phyloP scores from a whole-genome alignment of 2,797 vertebrate genomes.

The Gymnothorax reevesii region DNA sequence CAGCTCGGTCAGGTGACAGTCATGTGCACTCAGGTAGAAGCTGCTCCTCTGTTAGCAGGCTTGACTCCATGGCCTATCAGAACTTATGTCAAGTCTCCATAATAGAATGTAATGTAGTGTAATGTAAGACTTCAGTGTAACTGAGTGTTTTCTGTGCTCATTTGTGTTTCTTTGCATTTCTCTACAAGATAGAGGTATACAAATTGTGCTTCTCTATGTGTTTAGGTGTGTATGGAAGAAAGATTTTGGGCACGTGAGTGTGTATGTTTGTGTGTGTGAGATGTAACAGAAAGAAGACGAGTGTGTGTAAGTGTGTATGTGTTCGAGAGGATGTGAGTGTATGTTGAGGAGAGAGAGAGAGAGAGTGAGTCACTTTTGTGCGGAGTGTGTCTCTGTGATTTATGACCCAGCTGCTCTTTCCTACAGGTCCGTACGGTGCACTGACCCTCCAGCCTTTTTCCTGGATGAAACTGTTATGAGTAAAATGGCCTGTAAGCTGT shows the following conservation, averaged over 20 bases:
- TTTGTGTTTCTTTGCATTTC: too few relatives aligned
- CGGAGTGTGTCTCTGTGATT: constrained; percentile 67
- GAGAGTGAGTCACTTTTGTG: constrained; percentile 27
- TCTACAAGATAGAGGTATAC: too few relatives aligned
- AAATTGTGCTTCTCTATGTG: neutral
- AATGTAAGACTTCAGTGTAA: too few relatives aligned
- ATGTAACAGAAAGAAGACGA: neutral
- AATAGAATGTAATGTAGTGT: too few relatives aligned
- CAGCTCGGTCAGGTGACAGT: too few relatives aligned
- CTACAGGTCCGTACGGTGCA: constrained; percentile 75
- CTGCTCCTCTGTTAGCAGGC: too few relatives aligned
- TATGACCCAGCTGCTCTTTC: constrained; percentile 78
- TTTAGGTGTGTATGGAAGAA: neutral
- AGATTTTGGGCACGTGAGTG: neutral
- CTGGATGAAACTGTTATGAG: constrained; percentile 66
- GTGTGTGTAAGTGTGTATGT: neutral
- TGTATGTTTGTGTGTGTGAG: constrained; percentile 5
- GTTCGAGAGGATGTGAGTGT: neutral
- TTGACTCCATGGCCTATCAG: too few relatives aligned
- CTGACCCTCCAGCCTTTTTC: constrained; percentile 72
- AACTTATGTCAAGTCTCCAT: too few relatives aligned
- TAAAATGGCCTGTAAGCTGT: constrained; percentile 66
- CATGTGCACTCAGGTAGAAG: too few relatives aligned
- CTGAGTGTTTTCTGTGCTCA: too few relatives aligned
- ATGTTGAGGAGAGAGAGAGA: constrained; percentile 73